Conservation (phyloP, 1,140 invertebrate species). For the Orchestia grillus region DNA sequence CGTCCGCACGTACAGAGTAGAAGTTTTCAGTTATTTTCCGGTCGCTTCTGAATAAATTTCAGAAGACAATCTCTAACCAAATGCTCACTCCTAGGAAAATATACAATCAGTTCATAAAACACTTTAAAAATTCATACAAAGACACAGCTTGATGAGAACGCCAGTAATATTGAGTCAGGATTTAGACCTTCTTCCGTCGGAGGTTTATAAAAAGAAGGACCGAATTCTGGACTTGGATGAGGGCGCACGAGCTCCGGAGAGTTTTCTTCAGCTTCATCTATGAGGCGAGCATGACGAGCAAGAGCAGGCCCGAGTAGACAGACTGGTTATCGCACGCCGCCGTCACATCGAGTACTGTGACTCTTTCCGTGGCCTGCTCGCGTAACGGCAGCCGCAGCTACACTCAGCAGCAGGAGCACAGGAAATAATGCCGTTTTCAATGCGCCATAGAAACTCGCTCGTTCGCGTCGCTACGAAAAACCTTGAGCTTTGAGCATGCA, state of each 20-base stretch:
- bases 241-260: slow-evolving; percentile 17
- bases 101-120: background rate
- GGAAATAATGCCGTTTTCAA: slow-evolving; percentile 13
- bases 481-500: slow-evolving; percentile 6
- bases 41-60: background rate
- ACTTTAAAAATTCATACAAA: background rate
- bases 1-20: background rate
- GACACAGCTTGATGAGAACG: background rate
- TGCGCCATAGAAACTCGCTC: slow-evolving; percentile 16
- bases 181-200: background rate
- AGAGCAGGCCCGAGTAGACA: slow-evolving; percentile 15
- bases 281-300: background rate
- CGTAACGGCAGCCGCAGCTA: slow-evolving; percentile 52
- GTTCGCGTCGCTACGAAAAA: background rate
- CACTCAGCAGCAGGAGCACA: slow-evolving; percentile 24
- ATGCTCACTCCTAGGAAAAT: background rate
- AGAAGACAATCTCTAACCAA: background rate
- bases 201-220: background rate
- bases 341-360: slow-evolving; percentile 52
- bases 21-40: background rate
- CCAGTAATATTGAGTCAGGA: background rate
- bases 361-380: slow-evolving; percentile 38
- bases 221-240: background rate
- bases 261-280: background rate
- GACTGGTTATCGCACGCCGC: slow-evolving; percentile 41